Evolutionary conservation across 1,140 invertebrate genomes (phyloP).

Genomic region (Micrasema longulum): DNA sequence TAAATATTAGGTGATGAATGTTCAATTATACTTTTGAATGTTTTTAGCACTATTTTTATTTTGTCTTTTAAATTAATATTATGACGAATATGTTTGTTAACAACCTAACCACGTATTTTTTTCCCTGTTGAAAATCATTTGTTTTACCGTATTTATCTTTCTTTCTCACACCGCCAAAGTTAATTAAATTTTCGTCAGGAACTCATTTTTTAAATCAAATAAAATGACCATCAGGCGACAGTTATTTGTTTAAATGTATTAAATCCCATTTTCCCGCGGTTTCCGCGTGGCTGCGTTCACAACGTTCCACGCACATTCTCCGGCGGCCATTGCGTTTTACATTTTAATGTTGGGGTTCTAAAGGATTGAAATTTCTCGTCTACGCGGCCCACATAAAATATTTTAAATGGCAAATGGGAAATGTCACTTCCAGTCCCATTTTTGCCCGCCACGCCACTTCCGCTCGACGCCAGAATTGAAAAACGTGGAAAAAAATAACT

Average conservation of each 20-base stretch:
- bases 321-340: conserved; percentile 39
- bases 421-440: conserved; percentile 54
- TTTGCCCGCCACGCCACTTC: conserved; percentile 51
- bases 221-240: conserved; percentile 34
- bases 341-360: conserved; percentile 33
- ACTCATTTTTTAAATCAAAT: conserved; percentile 24
- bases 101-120: neutral
- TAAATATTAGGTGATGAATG: too few relatives aligned
- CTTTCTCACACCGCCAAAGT: conserved; percentile 14
- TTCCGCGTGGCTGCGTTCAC: conserved; percentile 35
- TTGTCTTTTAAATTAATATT: too few relatives aligned
- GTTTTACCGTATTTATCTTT: conserved; percentile 6
- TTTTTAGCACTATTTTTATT: too few relatives aligned
- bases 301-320: conserved; percentile 36
- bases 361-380: conserved; percentile 40
- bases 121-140: neutral
- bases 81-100: too few relatives aligned
- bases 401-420: conserved; percentile 55
- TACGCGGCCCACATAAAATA: conserved; percentile 50
- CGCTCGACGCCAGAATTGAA: conserved; percentile 48
- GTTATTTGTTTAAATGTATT: conserved; percentile 45
- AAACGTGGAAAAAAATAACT: conserved; percentile 46
- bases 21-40: too few relatives aligned
- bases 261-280: conserved; percentile 29
- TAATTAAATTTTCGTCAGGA: conserved; percentile 21